Conservation (phyloP, 2,113 vertebrate genomes). For the Gracilinanus agilis region DNA sequence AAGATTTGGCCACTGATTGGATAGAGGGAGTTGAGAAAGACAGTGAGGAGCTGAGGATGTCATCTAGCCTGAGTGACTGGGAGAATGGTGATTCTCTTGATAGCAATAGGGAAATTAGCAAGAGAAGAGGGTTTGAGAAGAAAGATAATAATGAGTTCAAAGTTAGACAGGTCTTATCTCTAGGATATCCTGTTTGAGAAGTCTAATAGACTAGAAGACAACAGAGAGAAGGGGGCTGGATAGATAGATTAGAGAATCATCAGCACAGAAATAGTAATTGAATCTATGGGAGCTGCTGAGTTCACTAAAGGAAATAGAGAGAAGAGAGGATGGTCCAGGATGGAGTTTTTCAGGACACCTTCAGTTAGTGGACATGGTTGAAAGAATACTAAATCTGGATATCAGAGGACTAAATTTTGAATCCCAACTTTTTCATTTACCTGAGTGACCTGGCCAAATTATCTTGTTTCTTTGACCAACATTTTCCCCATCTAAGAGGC, state of each 20-base stretch:
- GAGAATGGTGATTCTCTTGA: background rate
- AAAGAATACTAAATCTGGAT: background rate
- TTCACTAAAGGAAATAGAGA: background rate
- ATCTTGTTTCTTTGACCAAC: background rate
- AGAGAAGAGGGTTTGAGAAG: background rate
- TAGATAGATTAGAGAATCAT: background rate
- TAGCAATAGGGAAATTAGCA: background rate
- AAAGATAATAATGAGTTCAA: background rate
- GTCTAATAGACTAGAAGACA: background rate
- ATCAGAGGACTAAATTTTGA: background rate
- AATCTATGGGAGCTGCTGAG: background rate
- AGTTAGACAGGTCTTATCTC: background rate
- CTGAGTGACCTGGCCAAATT: background rate
- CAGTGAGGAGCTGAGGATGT: background rate
- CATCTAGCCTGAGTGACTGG: background rate
- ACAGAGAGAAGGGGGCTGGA: background rate
- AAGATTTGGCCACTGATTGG: background rate
- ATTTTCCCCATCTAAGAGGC: background rate
- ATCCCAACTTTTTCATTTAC: background rate
- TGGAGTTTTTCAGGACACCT: background rate
- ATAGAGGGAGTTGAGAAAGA: background rate
- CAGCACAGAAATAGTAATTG: background rate
- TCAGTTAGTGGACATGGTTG: background rate
- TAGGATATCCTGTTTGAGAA: background rate
- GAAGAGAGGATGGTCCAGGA: background rate